Base-by-base conservation (phyloP, 1,140 invertebrate species). In the Orchesella cincta region DNA sequence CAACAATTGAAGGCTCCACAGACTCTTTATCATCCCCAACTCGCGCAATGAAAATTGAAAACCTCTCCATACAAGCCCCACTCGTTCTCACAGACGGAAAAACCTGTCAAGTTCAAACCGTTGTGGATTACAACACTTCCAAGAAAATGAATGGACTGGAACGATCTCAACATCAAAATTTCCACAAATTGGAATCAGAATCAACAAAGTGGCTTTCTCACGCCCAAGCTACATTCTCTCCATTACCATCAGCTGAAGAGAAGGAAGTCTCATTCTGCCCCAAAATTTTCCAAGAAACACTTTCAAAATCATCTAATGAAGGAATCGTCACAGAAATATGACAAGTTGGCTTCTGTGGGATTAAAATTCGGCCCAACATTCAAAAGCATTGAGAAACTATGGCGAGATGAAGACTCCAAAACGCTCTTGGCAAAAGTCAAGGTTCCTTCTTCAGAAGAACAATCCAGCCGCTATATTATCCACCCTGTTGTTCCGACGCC, bases 301-400 rank as follows among this genome's bases (percentile, higher is more conserved):
- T 57, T 1, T 26, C 29, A 33, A 12, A 2, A 14, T 3, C 28
- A 8, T 5, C 8, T 3, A 29, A 2, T 1, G 62, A 67, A 14
- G 62, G 33, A 2, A 67, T 31, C 1, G 31, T 67, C 8, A 67
- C 3, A 76, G 18, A 16, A 77, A 0, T 79, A 79, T 46, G 71
- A 70, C 28, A 54, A 57, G 28, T 20, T 77, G n/a, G 74, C 76
- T 0, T 35, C 76, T 35, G 14, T 77, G n/a, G 78, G 78, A 57
- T 46, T 79, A n/a, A 34, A 51, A n/a, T 77, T 79, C 46, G 71
- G 71, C 5, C 71, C 39, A 8, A 1, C 29, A 2, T 73, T 73
- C 36, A 36, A 23, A 73, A 73, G 71, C 39, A 12, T 73, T 12
- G 39, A 73, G 28, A 73, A 73, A 29, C 5, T 46, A n/a, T 36